A percentile compares a stretch with the other conserved stretches of the same genome.
Evolutionary conservation across 2,113 vertebrate species (phyloP).

Genomic region (Saguinus midas): DNA sequence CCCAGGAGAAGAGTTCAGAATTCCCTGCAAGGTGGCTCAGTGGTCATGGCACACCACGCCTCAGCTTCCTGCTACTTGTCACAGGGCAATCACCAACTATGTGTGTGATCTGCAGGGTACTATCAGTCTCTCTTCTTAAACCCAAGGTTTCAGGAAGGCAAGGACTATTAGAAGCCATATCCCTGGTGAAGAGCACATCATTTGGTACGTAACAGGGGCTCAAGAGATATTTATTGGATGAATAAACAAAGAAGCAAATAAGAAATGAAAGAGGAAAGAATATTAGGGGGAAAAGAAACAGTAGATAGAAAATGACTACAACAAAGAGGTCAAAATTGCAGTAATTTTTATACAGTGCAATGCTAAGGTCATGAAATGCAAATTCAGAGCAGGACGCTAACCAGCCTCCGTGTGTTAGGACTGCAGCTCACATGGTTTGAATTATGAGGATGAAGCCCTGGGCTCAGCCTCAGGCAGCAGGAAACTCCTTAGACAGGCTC

Average conservation of each 20-base stretch:
- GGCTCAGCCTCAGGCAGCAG: background rate
- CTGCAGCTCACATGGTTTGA: background rate
- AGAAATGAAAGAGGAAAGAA: background rate
- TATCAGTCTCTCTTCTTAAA: background rate
- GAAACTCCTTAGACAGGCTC: background rate
- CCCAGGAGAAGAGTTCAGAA: too few species aligned
- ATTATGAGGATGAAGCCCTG: background rate
- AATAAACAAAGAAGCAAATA: background rate
- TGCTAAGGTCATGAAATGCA: background rate
- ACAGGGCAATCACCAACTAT: background rate
- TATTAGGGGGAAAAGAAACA: background rate
- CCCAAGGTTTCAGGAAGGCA: background rate
- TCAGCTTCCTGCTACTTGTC: accelerated
- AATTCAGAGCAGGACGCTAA: background rate
- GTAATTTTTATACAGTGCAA: background rate
- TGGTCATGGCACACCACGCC: accelerated
- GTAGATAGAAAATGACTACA: background rate
- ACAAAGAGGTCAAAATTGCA: background rate
- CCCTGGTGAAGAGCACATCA: background rate
- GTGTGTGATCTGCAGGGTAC: accelerated
- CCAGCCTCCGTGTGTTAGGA: background rate
- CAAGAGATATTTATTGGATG: too few species aligned
- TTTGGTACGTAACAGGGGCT: background rate
- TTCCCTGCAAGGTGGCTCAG: accelerated
- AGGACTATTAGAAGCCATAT: background rate